These are phyloP conservation scores for Bombus difficillimus DNA, from an alignment of 1,140 invertebrate species.

Conservation along the genomic window DNA sequence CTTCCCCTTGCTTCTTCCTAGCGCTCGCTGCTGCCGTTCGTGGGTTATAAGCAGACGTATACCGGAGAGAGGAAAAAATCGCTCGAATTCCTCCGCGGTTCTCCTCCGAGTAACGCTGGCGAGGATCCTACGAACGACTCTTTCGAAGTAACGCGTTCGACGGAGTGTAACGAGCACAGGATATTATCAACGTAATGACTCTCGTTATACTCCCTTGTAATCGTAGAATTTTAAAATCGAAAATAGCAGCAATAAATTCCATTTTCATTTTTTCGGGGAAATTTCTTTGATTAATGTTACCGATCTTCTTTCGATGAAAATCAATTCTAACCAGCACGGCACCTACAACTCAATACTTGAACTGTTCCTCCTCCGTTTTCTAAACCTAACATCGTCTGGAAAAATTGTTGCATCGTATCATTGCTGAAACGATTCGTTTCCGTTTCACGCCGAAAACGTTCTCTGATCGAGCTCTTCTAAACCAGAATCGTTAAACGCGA, in stretches of 20 bases:
- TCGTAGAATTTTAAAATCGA: too few species aligned
- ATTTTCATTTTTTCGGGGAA: too few species aligned
- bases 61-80: conserved; percentile 31
- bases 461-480: neutral
- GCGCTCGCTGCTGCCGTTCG: conserved; percentile 23
- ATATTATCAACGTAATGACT: neutral
- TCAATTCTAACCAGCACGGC: too few species aligned
- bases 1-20: neutral
- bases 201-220: too few species aligned
- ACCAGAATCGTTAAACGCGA: conserved; percentile 4
- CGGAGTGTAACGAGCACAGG: neutral
- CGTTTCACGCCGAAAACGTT: neutral
- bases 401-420: neutral
- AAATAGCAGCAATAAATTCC: too few species aligned
- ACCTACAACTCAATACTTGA: neutral
- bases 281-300: too few species aligned
- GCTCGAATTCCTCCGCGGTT: conserved; percentile 10
- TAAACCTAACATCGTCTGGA: too few species aligned
- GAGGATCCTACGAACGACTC: neutral
- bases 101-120: too few species aligned
- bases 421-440: neutral
- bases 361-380: neutral
- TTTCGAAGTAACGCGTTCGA: neutral
- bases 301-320: too few species aligned
- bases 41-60: conserved; percentile 50